Percentiles rank a stretch among this genome's conserved stretches.
Evolutionary conservation across 1,140 invertebrate genomes (phyloP).

Genomic region (Leptopilina clavipes): DNA sequence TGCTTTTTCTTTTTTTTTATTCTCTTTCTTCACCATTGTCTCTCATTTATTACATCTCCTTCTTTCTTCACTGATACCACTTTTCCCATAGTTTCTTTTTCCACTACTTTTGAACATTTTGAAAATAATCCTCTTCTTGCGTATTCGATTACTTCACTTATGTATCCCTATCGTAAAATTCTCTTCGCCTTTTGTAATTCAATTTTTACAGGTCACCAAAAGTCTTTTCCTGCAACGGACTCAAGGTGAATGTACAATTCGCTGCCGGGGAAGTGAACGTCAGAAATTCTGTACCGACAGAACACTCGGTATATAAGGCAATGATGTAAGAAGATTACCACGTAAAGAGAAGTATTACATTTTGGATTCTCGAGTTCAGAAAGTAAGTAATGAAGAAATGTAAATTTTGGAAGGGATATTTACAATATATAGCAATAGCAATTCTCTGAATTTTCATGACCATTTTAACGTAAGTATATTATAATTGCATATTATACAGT

Average conservation of each 20-base stretch:
- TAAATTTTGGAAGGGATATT: background rate
- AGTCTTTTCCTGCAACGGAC: background rate
- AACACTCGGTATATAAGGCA: constrained; percentile 47
- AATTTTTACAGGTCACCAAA: background rate
- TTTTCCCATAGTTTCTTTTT: too few relatives aligned
- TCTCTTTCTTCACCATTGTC: too few relatives aligned
- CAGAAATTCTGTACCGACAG: constrained; percentile 23
- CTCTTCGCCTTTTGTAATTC: too few relatives aligned
- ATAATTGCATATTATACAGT: background rate
- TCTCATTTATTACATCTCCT: too few relatives aligned
- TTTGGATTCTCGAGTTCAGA: constrained; percentile 15
- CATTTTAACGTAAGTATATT: background rate
- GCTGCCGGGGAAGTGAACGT: background rate
- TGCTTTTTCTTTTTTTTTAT: too few relatives aligned
- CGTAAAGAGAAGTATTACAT: constrained; percentile 38
- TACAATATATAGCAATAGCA: background rate
- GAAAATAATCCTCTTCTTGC: background rate
- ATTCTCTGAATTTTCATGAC: background rate
- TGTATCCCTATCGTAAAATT: background rate
- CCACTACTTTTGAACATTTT: too few relatives aligned
- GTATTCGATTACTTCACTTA: background rate
- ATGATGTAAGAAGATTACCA: constrained; percentile 50
- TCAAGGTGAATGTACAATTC: constrained; percentile 10
- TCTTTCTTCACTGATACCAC: too few relatives aligned
- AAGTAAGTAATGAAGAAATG: background rate